A percentile compares a stretch with the other conserved stretches of the same genome.
These are phyloP conservation scores for Ostrea denselamellosa DNA, from an alignment of 1,140 invertebrate species.

Conservation along the genomic window DNA sequence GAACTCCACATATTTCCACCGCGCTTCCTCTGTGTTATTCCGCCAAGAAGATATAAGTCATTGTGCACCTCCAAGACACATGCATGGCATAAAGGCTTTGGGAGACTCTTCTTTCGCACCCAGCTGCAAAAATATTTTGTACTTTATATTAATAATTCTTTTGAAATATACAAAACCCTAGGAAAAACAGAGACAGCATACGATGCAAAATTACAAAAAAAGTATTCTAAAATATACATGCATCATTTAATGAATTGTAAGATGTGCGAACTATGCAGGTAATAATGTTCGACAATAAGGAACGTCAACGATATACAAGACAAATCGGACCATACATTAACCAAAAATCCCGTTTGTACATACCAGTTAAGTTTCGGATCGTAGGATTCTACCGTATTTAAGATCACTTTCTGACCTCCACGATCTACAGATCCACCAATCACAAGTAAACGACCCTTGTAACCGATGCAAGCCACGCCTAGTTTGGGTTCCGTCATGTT, in stretches of 20 bases:
- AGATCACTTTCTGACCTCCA: constrained; percentile 48
- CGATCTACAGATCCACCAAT: constrained; percentile 60
- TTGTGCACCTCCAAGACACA: constrained; percentile 48
- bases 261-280: too few relatives aligned
- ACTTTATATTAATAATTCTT: too few relatives aligned
- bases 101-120: constrained; percentile 51
- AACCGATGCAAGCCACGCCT: constrained; percentile 56
- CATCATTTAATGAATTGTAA: too few relatives aligned
- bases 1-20: constrained; percentile 49
- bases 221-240: too few relatives aligned
- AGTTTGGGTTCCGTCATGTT: constrained; percentile 56
- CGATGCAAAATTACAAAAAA: too few relatives aligned
- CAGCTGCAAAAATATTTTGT: constrained; percentile 47
- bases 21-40: constrained; percentile 44
- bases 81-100: constrained; percentile 58
- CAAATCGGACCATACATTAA: too few relatives aligned
- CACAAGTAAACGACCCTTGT: constrained; percentile 54
- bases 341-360: background rate
- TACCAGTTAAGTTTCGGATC: constrained; percentile 62
- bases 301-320: too few relatives aligned
- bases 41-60: constrained; percentile 58
- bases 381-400: constrained; percentile 62
- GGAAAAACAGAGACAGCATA: too few relatives aligned
- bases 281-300: too few relatives aligned
- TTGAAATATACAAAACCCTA: too few relatives aligned